Evolutionary conservation across 2,888 invertebrate genomes (phyloP).

Genomic region (Uloborus plumipes): DNA sequence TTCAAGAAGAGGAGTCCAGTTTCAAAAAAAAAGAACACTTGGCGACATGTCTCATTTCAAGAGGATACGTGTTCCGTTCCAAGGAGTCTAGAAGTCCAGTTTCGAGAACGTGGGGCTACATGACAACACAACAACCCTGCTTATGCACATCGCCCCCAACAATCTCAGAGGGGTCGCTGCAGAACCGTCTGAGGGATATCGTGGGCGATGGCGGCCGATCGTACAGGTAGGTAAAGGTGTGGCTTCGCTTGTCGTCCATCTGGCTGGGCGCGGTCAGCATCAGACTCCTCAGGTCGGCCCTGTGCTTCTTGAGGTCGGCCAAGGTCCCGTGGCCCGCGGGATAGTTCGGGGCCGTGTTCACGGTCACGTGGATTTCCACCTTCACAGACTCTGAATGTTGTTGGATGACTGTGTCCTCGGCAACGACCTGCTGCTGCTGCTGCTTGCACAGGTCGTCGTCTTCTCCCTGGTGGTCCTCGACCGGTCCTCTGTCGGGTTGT

Average conservation of each 20-base stretch:
- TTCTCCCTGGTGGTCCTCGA: conserved; percentile 21
- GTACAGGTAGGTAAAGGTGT: conserved; percentile 61
- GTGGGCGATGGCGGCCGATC: conserved; percentile 65
- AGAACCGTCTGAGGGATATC: conserved; percentile 62
- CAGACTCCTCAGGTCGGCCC: conserved; percentile 71
- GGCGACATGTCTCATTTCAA: too few relatives aligned
- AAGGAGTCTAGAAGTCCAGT: too few relatives aligned
- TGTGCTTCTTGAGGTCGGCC: conserved; percentile 92
- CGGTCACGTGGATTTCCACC: conserved; percentile 69
- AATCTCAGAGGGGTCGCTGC: conserved; percentile 67
- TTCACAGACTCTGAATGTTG: conserved; percentile 68
- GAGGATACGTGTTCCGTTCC: too few relatives aligned
- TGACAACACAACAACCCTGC: conserved; percentile 66
- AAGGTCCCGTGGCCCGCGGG: conserved; percentile 84
- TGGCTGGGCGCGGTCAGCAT: conserved; percentile 31
- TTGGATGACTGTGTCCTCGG: conserved; percentile 22
- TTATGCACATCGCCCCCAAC: conserved; percentile 64
- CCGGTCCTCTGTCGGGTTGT: conserved; percentile 25
- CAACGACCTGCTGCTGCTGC: neutral
- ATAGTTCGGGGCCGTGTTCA: conserved; percentile 76
- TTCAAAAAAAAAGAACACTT: too few relatives aligned
- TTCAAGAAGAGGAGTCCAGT: too few relatives aligned
- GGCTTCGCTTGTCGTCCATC: conserved; percentile 36
- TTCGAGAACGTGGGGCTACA: conserved; percentile 23
- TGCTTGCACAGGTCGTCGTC: conserved; percentile 11